phyloP scores from a whole-genome alignment of 2,888 invertebrate genomes.

The Phortica okadai region DNA sequence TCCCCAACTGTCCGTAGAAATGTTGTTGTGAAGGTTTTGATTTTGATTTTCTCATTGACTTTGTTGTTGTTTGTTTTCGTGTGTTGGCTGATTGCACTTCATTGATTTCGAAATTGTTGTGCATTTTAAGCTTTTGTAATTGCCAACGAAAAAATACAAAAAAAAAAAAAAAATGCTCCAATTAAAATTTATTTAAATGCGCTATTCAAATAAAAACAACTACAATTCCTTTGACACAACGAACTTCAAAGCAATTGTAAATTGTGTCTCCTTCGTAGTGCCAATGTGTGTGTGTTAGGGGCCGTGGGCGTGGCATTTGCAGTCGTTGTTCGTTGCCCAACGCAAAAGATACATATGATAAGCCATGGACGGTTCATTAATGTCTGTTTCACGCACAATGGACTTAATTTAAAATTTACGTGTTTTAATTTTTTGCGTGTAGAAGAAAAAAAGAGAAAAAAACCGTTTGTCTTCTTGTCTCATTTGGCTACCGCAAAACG shows the following conservation, averaged over 20 bases:
- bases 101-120: conserved; percentile 58
- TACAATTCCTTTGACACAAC: too few species aligned
- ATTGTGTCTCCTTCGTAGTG: too few species aligned
- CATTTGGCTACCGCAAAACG: conserved; percentile 10
- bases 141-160: too few species aligned
- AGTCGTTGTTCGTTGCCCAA: too few species aligned
- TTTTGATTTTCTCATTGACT: conserved; percentile 40
- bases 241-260: too few species aligned
- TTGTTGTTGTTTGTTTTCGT: conserved; percentile 44
- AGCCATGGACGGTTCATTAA: conserved; percentile 6
- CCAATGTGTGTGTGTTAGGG: too few species aligned
- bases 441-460: too few species aligned
- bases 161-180: too few species aligned
- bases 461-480: background rate
- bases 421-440: background rate
- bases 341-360: background rate
- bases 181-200: too few species aligned
- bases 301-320: too few species aligned
- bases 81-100: conserved; percentile 35
- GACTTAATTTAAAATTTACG: background rate
- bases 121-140: too few species aligned
- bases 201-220: too few species aligned
- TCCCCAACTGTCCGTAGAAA: background rate
- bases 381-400: conserved; percentile 6
- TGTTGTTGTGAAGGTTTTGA: conserved; percentile 60